A percentile compares a stretch with the other conserved stretches of the same genome.
Conservation (phyloP, 1,140 invertebrate species). For the Cotesia chilonis region DNA sequence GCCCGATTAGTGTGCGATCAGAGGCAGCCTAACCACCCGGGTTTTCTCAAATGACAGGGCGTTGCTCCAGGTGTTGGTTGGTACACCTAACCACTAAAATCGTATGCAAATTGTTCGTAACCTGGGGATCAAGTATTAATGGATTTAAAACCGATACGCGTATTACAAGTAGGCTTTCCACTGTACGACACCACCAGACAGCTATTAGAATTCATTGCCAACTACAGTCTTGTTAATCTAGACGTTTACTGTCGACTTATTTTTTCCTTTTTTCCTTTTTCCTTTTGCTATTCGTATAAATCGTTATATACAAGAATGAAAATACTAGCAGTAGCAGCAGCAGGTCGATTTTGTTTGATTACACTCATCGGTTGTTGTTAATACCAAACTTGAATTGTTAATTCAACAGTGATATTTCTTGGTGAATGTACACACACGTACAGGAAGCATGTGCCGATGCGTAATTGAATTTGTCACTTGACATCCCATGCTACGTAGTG, state of each 20-base stretch:
- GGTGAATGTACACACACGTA: conserved; percentile 1
- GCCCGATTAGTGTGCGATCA: conserved; percentile 35
- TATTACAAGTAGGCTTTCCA: conserved; percentile 40
- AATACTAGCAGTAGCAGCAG: neutral
- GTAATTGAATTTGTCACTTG: conserved; percentile 41
- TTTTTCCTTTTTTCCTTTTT: too few species aligned
- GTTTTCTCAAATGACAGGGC: conserved; percentile 19
- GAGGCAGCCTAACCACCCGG: neutral
- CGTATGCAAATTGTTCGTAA: conserved; percentile 56
- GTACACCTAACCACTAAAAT: conserved; percentile 36
- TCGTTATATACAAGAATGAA: neutral
- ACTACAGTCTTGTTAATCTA: conserved; percentile 43
- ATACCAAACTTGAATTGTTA: conserved; percentile 33
- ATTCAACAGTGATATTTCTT: conserved; percentile 7
- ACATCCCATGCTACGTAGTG: conserved; percentile 18
- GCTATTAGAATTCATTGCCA: conserved; percentile 53
- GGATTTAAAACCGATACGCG: conserved; percentile 64
- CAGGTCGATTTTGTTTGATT: conserved; percentile 6
- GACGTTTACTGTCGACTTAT: neutral
- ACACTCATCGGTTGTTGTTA: conserved; percentile 10
- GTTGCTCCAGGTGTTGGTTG: conserved; percentile 23
- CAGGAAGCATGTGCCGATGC: conserved; percentile 31
- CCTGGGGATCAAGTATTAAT: conserved; percentile 55
- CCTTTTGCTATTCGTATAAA: too few species aligned
- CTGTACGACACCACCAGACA: conserved; percentile 27